Conservation (phyloP, 1,140 invertebrate genomes). For the Drosophila mauritiana region DNA sequence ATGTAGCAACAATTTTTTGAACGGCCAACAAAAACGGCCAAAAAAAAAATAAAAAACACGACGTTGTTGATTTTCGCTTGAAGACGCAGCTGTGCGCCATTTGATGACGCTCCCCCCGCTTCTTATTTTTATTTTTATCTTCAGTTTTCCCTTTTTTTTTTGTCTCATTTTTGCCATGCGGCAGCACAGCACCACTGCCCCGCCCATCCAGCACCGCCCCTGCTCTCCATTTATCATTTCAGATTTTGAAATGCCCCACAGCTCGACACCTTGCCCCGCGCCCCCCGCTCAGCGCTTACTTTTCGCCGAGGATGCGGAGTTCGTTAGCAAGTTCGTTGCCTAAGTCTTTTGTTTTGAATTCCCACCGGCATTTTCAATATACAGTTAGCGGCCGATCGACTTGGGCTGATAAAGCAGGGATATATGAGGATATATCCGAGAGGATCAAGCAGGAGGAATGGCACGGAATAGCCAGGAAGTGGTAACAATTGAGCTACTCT, state of each 20-base stretch:
- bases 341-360: slow-evolving; percentile 75
- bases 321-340: slow-evolving; percentile 68
- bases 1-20: slow-evolving; percentile 73
- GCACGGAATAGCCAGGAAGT: no score
- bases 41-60: background rate
- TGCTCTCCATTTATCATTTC: slow-evolving; percentile 39
- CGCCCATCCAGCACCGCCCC: slow-evolving; percentile 22
- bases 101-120: slow-evolving; percentile 69
- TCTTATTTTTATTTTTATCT: background rate
- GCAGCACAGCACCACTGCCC: slow-evolving; percentile 22
- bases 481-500: no score
- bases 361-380: background rate
- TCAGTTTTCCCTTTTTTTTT: background rate
- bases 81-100: slow-evolving; percentile 75
- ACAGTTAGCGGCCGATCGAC: slow-evolving; percentile 17
- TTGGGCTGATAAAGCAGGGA: background rate
- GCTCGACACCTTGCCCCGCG: slow-evolving; percentile 23
- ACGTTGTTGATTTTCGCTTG: slow-evolving; percentile 10
- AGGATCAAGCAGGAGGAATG: background rate
- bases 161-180: slow-evolving; percentile 25
- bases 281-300: background rate
- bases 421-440: background rate
- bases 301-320: slow-evolving; percentile 7
- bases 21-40: slow-evolving; percentile 1
- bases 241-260: slow-evolving; percentile 18